phyloP scores from a whole-genome alignment of 2,113 vertebrate species.

The Leuciscus idus region DNA sequence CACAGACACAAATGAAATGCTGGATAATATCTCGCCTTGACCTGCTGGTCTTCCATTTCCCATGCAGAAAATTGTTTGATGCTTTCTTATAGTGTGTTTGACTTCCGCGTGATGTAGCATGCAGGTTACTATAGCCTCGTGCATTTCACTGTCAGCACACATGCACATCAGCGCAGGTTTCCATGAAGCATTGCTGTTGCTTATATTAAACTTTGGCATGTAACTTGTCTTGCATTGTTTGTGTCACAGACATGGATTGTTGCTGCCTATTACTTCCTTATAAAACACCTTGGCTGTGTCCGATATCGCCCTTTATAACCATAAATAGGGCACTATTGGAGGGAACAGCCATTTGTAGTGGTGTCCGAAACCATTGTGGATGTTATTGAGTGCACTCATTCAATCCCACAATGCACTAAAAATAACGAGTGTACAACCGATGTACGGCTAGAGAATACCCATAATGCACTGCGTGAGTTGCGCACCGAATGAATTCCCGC shows the following conservation, averaged over 20 bases:
- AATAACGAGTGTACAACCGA: no score
- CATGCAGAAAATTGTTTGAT: background rate
- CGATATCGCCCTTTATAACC: no score
- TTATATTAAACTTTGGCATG: background rate
- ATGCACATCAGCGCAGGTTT: background rate
- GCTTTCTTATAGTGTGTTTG: background rate
- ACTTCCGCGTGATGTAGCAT: conserved; percentile 11
- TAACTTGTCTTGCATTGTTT: background rate
- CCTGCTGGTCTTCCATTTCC: conserved; percentile 7
- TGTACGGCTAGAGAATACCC: no score
- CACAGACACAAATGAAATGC: conserved; percentile 4
- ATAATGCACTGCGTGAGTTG: no score
- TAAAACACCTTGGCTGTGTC: background rate
- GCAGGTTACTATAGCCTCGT: background rate
- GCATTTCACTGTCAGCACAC: background rate
- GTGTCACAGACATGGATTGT: background rate
- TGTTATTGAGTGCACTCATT: no score
- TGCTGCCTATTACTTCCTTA: background rate
- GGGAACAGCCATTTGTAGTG: no score
- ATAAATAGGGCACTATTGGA: no score
- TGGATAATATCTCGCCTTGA: background rate
- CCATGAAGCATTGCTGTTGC: background rate
- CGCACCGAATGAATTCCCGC: no score
- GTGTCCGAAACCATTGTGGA: no score
- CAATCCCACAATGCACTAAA: no score